Conservation (phyloP, 92 coral and sea anemone species). For the Zoanthus gigantus region DNA sequence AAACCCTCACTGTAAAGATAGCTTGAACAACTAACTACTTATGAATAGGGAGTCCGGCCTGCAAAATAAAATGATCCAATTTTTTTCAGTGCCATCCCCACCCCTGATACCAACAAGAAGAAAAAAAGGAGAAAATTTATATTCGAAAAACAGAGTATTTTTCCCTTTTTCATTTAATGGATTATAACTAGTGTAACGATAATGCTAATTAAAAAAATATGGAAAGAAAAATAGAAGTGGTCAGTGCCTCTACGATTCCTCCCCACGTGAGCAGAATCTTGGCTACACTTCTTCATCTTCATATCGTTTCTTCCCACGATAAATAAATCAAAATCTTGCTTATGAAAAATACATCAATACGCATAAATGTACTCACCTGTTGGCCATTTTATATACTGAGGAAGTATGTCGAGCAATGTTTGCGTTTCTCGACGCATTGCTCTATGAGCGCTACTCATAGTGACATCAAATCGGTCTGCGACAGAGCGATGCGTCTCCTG, state of each 20-base stretch:
- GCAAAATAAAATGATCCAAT: not conserved
- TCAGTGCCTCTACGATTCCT: not conserved
- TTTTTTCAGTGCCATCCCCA: not conserved
- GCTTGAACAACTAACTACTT: slow-evolving; percentile 4
- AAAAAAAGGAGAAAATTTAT: not conserved
- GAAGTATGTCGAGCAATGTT: slow-evolving; percentile 34
- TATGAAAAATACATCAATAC: slow-evolving; percentile 8
- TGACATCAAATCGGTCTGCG: slow-evolving; percentile 49
- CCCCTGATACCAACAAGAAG: slow-evolving; percentile 2
- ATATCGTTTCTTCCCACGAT: slow-evolving; percentile 4
- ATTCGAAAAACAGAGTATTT: slow-evolving; percentile 3
- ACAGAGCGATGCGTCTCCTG: slow-evolving; percentile 26
- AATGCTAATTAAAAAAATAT: not conserved
- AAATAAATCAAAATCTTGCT: slow-evolving; percentile 10
- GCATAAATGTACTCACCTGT: slow-evolving; percentile 37
- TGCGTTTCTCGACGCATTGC: slow-evolving; percentile 30
- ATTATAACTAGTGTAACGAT: slow-evolving; percentile 8
- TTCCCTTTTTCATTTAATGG: slow-evolving; percentile 6
- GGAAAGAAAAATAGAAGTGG: slow-evolving; percentile 3
- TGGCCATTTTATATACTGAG: slow-evolving; percentile 54
- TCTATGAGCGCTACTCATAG: slow-evolving; percentile 52
- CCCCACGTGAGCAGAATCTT: slow-evolving; percentile 5
- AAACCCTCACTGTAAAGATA: slow-evolving; percentile 7
- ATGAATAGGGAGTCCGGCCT: slow-evolving; percentile 13
- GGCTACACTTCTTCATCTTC: slow-evolving; percentile 9